These are phyloP conservation scores for Cephonodes hylas DNA, from an alignment of 2,888 invertebrate species.

Conservation along the genomic window DNA sequence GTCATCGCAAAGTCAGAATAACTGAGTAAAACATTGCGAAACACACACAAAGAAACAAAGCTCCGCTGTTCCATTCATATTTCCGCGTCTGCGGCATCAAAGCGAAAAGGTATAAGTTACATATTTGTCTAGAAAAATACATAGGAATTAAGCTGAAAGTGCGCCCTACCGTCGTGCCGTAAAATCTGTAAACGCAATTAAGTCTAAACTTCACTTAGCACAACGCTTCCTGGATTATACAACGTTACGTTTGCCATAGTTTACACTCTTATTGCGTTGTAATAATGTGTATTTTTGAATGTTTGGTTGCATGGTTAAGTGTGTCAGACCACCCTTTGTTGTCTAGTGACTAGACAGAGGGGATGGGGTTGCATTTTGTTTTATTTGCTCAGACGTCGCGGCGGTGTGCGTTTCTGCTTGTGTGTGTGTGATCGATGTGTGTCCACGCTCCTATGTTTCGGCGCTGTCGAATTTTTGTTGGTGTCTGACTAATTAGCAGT, in stretches of 20 bases:
- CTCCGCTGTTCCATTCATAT: neutral
- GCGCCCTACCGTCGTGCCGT: slow-evolving; percentile 46
- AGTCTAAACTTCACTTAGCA: slow-evolving; percentile 66
- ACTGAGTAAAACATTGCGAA: neutral
- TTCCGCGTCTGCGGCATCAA: neutral
- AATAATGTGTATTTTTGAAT: slow-evolving; percentile 35
- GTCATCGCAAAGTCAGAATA: neutral
- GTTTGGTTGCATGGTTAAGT: slow-evolving; percentile 29
- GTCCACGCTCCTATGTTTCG: slow-evolving; percentile 11
- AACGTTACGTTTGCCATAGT: slow-evolving; percentile 21
- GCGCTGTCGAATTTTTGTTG: slow-evolving; percentile 10
- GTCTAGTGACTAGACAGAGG: slow-evolving; percentile 71
- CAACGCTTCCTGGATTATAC: slow-evolving; percentile 61
- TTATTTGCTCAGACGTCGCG: slow-evolving; percentile 63
- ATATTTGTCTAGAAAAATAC: slow-evolving; percentile 16
- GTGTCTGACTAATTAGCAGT: slow-evolving; percentile 7
- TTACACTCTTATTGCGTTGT: slow-evolving; percentile 18
- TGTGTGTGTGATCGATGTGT: slow-evolving; percentile 43
- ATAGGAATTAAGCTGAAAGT: slow-evolving; percentile 21
- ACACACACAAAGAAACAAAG: neutral
- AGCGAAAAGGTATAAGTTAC: slow-evolving; percentile 9
- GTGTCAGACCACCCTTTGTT: slow-evolving; percentile 69
- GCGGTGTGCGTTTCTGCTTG: slow-evolving; percentile 26
- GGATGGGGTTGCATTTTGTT: slow-evolving; percentile 66
- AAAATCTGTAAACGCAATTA: slow-evolving; percentile 74